These are phyloP conservation scores for Hetaerina americana DNA, from an alignment of 1,140 invertebrate species.

Conservation along the genomic window DNA sequence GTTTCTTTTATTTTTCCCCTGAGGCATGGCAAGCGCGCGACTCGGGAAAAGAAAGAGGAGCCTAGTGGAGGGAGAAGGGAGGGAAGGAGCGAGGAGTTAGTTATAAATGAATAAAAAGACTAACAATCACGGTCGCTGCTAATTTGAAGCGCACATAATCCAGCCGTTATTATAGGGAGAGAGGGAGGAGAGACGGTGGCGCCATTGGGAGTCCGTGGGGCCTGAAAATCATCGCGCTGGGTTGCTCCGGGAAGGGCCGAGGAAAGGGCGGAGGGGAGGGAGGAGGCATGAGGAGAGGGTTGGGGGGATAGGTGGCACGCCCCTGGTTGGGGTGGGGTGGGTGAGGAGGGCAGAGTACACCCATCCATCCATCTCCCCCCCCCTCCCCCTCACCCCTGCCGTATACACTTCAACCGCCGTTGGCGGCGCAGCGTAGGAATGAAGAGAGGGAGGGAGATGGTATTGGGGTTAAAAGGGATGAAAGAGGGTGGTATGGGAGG, in stretches of 20 bases:
- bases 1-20: not conserved
- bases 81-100: too few species aligned
- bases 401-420: too few species aligned
- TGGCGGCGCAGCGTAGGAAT: too few species aligned
- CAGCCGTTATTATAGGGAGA: not conserved
- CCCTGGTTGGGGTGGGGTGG: not conserved
- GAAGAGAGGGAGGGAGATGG: too few species aligned
- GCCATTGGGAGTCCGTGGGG: not conserved
- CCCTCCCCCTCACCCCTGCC: too few species aligned
- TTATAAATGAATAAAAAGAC: too few species aligned
- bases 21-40: not conserved
- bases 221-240: not conserved
- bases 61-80: too few species aligned
- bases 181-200: too few species aligned
- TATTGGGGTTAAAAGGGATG: too few species aligned
- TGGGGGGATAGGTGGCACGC: not conserved
- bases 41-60: not conserved
- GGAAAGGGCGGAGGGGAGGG: not conserved
- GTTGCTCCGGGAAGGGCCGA: not conserved
- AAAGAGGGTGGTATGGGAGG: too few species aligned
- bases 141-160: not conserved
- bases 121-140: not conserved
- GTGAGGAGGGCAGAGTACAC: not conserved
- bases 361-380: too few species aligned
- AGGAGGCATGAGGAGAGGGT: not conserved